Evolutionary conservation across 2,888 invertebrate genomes (phyloP).

Genomic region (Drosophila algonquin): DNA sequence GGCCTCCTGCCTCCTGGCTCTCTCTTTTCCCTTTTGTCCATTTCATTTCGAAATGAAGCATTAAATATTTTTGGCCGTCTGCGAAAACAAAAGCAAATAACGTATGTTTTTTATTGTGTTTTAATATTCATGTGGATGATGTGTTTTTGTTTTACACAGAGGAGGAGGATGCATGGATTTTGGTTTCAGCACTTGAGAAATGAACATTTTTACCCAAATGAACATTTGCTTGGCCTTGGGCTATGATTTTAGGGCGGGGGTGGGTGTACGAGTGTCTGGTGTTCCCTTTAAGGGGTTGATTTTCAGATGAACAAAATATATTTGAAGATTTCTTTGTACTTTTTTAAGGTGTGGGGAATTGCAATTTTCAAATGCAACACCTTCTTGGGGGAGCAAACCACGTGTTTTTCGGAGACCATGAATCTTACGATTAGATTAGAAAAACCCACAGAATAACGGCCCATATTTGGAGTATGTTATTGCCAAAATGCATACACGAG

Average conservation of each 20-base stretch:
- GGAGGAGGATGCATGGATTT: conserved; percentile 26
- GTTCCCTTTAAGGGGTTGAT: not conserved
- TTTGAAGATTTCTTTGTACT: not conserved
- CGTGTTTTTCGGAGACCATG: not conserved
- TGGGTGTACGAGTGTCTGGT: not conserved
- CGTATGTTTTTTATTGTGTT: conserved; percentile 70
- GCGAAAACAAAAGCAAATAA: conserved; percentile 61
- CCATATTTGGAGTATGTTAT: conserved; percentile 21
- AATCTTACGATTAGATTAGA: conserved; percentile 29
- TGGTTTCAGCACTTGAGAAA: conserved; percentile 67
- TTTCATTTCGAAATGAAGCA: conserved; percentile 64
- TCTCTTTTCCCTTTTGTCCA: conserved; percentile 13
- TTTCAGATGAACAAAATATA: not conserved
- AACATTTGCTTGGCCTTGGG: conserved; percentile 72
- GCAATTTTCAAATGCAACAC: not conserved
- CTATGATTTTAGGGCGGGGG: conserved; percentile 23
- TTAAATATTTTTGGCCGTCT: conserved; percentile 69
- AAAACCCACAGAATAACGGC: not conserved
- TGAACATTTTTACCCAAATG: conserved; percentile 71
- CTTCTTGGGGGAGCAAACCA: not conserved
- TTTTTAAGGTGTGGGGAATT: not conserved
- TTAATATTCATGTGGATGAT: conserved; percentile 61
- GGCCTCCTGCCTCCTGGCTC: too few species aligned
- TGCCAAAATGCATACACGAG: conserved; percentile 25
- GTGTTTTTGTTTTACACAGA: not conserved